Evolutionary conservation across 2,888 invertebrate genomes (phyloP), one percentile per base, ranked within the genome.

Genomic region (Noctuana brunneofusca): DNA sequence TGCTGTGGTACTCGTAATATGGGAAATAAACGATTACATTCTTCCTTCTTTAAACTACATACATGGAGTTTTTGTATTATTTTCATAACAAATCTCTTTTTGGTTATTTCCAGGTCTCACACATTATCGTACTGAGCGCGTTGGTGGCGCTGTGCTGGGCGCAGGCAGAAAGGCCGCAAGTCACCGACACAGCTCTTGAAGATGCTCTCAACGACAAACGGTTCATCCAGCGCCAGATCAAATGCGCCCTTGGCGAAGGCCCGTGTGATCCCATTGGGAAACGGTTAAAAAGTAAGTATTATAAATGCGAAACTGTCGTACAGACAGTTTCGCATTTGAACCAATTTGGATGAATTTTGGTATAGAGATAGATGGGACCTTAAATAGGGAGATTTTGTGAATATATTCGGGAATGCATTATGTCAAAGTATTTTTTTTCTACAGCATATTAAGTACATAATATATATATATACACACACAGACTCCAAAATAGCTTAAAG

Each of bases 251-350:
- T 11, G 95, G 95, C 5, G 95, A 95, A 80, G 95, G 93, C 0
- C 93, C 95, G 0, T 96, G 96, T 70, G 96, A 96, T 76, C 94
- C 95, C 1, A 94, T 95, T 35, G 96, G 96, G 62, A 93, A 94
- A 70, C 89, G 95, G 68, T 85, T 96, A 16, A 95, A 95, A 87
- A 95, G 96, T 96, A 87, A 90, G 93, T 11, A 9, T 35, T 35
- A 9, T 35, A 9, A 46, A 5, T 27, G 3, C 27, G 8, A 27
- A 3, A 27, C 27, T 27, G 27, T 8, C 27, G n/a, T n/a, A n/a
- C n/a, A n/a, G n/a, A n/a, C n/a, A n/a, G n/a, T n/a, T n/a, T n/a
- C n/a, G n/a, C n/a, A n/a, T n/a, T n/a, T n/a, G n/a, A n/a, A n/a
- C n/a, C n/a, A n/a, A n/a, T n/a, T n/a, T n/a, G n/a, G n/a, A n/a